A percentile compares a stretch with the other conserved stretches of the same genome.
These are phyloP conservation scores for Eudemis profundana DNA, from an alignment of 2,888 invertebrate genomes.

Conservation along the genomic window DNA sequence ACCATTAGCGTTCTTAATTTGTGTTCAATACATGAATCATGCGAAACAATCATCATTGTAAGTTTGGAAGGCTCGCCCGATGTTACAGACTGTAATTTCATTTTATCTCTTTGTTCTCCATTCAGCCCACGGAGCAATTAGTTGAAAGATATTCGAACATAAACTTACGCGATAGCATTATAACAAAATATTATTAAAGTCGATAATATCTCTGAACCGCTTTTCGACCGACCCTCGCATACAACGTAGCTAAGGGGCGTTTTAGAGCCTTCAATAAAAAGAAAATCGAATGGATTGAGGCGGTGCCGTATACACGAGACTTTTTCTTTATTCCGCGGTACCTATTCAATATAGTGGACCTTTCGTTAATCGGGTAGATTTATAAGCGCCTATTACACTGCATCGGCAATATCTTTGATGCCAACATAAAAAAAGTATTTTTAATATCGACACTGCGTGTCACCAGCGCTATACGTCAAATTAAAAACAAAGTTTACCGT, in stretches of 20 bases:
- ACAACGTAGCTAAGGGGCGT: slow-evolving; percentile 64
- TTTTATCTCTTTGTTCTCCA: slow-evolving; percentile 66
- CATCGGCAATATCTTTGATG: slow-evolving; percentile 15
- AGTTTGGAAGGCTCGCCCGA: slow-evolving; percentile 49
- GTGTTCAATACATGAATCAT: slow-evolving; percentile 63
- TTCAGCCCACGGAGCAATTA: slow-evolving; percentile 67
- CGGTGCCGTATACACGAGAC: slow-evolving; percentile 49
- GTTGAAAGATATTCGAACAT: slow-evolving; percentile 63
- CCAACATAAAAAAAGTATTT: too few species aligned
- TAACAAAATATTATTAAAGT: slow-evolving; percentile 68
- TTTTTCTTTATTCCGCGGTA: slow-evolving; percentile 33
- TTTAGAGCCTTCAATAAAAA: slow-evolving; percentile 62
- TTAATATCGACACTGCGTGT: too few species aligned
- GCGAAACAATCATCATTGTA: slow-evolving; percentile 67
- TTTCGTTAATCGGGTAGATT: slow-evolving; percentile 45
- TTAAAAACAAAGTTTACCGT: too few species aligned
- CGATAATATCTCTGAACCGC: slow-evolving; percentile 69
- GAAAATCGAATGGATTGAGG: slow-evolving; percentile 61
- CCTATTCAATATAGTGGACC: slow-evolving; percentile 39
- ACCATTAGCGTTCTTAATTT: slow-evolving; percentile 60
- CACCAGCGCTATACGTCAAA: too few species aligned
- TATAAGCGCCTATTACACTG: slow-evolving; percentile 38
- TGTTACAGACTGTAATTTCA: slow-evolving; percentile 57
- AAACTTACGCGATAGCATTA: slow-evolving; percentile 63
- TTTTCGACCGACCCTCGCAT: slow-evolving; percentile 62